Base-by-base conservation (phyloP, 2,888 invertebrate genomes). In the Deilephila porcellus region DNA sequence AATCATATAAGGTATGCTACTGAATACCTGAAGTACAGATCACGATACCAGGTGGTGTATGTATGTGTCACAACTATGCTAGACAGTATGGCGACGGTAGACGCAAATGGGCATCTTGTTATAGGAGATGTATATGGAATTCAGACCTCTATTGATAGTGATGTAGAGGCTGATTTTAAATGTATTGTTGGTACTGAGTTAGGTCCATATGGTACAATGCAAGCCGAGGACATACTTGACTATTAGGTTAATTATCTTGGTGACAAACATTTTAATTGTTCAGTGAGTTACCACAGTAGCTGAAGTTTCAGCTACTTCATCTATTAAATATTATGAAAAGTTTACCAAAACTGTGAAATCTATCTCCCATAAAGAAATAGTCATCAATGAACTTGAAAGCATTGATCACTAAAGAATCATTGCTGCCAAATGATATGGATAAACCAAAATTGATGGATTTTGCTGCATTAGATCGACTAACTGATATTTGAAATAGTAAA, bases 11-110 rank as follows among this genome's bases (percentile, higher is more conserved):
- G 67, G 67, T 25, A 17, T 52, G 45, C 59, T 67, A 59, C 25
- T 76, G 78, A 78, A 86, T 89, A 80, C 89, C 87, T 84, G 84
- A 85, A 80, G 76, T 79, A 83, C 83, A 84, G 85, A 88, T 89
- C 89, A 88, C 79, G 83, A 83, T 34, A 64, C 86, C 88, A 87
- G 88, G 88, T 88, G 88, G 82, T 67, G 85, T 82, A 82, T 88
- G 89, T 88, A 82, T 88, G 89, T 88, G 88, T 89, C 89, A 89
- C 80, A 56, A 7, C 56, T 56, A 56, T 56, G 56, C 56, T 64
- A 88, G 88, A 88, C 88, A 84, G 82, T 79, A 81, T 81, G 89
- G 88, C 88, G 88, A 74, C 76, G 75, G 25, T 67, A 25, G 52
- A 74, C 75, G 76, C 75, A 74, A 77, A 76, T 75, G 75, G 76